Evolutionary conservation across 2,113 vertebrate species (phyloP), one percentile per base, ranked within the genome.

Genomic region (Morone chrysops): DNA sequence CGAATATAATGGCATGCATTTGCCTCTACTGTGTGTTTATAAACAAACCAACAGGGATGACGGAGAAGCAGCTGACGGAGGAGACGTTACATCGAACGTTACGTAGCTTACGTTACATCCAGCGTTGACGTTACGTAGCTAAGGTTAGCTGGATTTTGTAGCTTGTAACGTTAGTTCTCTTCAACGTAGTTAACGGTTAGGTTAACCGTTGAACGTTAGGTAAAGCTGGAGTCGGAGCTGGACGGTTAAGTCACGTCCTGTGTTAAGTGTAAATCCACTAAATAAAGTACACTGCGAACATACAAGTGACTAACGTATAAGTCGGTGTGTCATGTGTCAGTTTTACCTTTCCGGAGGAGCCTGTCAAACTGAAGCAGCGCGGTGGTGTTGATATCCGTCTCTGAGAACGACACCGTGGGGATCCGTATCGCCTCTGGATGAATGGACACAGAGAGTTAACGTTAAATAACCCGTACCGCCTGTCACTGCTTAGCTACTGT

Each of bases 361-460:
- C 20, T 60, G 90, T 94, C 90, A 90, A 99, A 97, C n/a, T 97
- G 93, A 16, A 78, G 86, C 88, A 99, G 94, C 12, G 97, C 97
- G 0, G 95, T 96, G n/a, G 78, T 92, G 81, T 98, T 98, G 80
- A 80, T 68, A 4, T 97, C 82, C 0, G 93, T 90, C 0, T 88
- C 13, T 7, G 95, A 92, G 43, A 94, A 31, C 0, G 97, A 97
- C 86, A 99, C 97, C 0, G 98, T 99, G 10, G 96, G 96, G 78
- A 99, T 97, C 90, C 88, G 94, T 78, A 99, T 92, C 4, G 97
- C 96, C 83, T 95, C 98, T 99, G 87, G 0, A 13, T 18, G 70
- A 62, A 13, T 5, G 53, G 76, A 81, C 17, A 60, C 17, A 60
- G 82, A 31, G 18, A 71, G 25, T 56, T 36, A 40, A 8, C 10